Evolutionary conservation across 1,140 invertebrate genomes (phyloP).

Genomic region (Orius insidiosus): DNA sequence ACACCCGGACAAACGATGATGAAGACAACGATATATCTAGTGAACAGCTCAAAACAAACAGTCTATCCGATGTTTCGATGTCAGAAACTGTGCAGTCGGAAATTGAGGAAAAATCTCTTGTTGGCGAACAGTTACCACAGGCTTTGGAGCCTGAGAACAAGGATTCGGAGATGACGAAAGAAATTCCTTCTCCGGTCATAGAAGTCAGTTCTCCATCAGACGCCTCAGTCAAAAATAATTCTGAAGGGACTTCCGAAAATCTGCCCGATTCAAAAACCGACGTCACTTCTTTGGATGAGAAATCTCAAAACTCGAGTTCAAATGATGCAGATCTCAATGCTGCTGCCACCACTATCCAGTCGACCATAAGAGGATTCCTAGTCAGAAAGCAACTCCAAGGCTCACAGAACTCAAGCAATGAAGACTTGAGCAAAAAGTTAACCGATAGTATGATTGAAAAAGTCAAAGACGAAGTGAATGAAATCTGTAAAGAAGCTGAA

Average conservation of each 20-base stretch:
- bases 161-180: too few relatives aligned
- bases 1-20: constrained; percentile 11
- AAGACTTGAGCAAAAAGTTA: constrained; percentile 1
- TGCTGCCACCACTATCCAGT: constrained; percentile 20
- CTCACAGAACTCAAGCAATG: constrained; percentile 8
- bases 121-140: neutral
- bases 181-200: too few relatives aligned
- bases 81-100: constrained; percentile 14
- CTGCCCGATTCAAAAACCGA: too few relatives aligned
- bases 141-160: too few relatives aligned
- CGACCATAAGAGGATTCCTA: constrained; percentile 18
- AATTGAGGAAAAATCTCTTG: constrained; percentile 13
- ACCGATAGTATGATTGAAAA: constrained; percentile 14
- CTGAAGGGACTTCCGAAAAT: too few relatives aligned
- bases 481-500: constrained; percentile 21
- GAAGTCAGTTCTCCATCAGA: too few relatives aligned
- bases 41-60: constrained; percentile 19
- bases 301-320: too few relatives aligned
- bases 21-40: constrained; percentile 18
- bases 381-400: constrained; percentile 17
- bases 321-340: neutral
- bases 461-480: constrained; percentile 16
- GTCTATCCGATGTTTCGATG: constrained; percentile 18
- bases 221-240: too few relatives aligned
- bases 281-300: too few relatives aligned